A percentile compares a stretch with the other conserved stretches of the same genome.
Conservation (phyloP, 2,888 invertebrate species). For the Physocephala rufipes region DNA sequence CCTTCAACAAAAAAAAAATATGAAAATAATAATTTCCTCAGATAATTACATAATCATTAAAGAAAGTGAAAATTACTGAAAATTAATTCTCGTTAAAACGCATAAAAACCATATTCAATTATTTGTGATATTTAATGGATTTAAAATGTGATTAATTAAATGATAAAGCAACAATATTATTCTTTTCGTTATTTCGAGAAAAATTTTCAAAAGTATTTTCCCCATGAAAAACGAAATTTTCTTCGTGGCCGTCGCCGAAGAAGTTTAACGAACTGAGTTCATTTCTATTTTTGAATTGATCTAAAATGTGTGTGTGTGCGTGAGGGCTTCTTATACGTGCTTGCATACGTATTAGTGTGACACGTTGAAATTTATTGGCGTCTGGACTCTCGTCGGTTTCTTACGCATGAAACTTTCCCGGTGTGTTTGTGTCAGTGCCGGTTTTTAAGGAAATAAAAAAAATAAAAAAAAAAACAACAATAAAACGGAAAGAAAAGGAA, state of each 20-base stretch:
- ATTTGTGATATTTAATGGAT: too few species aligned
- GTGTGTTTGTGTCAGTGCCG: slow-evolving; percentile 12
- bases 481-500: not conserved
- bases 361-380: not conserved
- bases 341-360: not conserved
- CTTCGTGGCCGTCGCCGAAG: slow-evolving; percentile 44
- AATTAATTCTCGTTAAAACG: too few species aligned
- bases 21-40: slow-evolving; percentile 15
- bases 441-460: not conserved
- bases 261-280: slow-evolving; percentile 67
- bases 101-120: too few species aligned
- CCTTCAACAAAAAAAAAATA: not conserved
- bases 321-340: too few species aligned
- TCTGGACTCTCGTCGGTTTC: not conserved
- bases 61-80: not conserved
- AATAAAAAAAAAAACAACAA: not conserved
- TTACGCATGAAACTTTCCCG: not conserved
- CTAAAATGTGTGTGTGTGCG: slow-evolving; percentile 35
- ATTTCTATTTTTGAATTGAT: slow-evolving; percentile 65
- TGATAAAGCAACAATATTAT: not conserved
- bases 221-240: slow-evolving; percentile 15
- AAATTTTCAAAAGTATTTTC: too few species aligned
- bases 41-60: slow-evolving; percentile 31
- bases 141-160: too few species aligned
- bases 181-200: not conserved